Conservation (phyloP, 2,113 vertebrate species). For the Apteryx mantelli region DNA sequence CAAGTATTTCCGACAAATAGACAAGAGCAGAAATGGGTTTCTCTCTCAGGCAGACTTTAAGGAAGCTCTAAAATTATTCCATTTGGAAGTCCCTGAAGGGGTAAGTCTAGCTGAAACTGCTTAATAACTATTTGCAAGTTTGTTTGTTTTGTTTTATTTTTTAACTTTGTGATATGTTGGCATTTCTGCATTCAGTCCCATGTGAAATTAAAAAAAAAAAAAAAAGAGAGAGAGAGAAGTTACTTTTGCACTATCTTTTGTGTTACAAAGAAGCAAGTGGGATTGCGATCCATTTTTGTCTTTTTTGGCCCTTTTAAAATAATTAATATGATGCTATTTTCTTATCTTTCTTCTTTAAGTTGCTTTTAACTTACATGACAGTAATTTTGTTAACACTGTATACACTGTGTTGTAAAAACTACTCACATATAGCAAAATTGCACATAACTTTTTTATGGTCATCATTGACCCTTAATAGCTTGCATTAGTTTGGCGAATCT, state of each 20-base stretch:
- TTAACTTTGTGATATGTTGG: not conserved
- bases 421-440: not conserved
- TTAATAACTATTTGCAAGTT: not conserved
- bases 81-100: slow-evolving; percentile 74
- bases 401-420: not conserved
- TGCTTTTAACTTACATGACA: not conserved
- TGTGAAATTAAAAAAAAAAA: not conserved
- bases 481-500: not conserved
- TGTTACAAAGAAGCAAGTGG: not conserved
- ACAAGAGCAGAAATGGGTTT: slow-evolving; percentile 67
- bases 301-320: not conserved
- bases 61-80: slow-evolving; percentile 74
- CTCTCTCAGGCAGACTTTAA: slow-evolving; percentile 71
- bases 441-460: not conserved
- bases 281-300: not conserved
- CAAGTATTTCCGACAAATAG: slow-evolving; percentile 72
- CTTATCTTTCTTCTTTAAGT: not conserved
- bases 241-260: not conserved
- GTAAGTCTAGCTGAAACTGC: slow-evolving; percentile 50
- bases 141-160: too few species aligned
- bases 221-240: too few species aligned
- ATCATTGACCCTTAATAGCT: not conserved
- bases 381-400: not conserved
- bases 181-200: not conserved
- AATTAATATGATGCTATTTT: not conserved